These are phyloP conservation scores for Himalopsyche japonica DNA, from an alignment of 2,888 invertebrate genomes.

Conservation along the genomic window DNA sequence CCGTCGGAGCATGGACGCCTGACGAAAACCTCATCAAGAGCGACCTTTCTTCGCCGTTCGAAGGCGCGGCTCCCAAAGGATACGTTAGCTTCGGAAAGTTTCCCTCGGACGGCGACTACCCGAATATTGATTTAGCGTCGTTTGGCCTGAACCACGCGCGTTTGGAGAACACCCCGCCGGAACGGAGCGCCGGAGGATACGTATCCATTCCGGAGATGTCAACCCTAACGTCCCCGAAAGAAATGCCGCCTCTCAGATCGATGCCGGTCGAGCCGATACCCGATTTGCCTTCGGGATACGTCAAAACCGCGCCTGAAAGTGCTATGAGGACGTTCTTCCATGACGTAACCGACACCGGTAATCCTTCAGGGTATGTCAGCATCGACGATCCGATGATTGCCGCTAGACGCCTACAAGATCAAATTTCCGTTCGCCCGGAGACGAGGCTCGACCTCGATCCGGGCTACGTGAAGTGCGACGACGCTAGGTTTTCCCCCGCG, in stretches of 20 bases:
- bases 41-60: background rate
- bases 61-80: background rate
- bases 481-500: background rate
- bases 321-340: background rate
- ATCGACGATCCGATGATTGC: conserved; percentile 14
- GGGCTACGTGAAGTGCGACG: conserved; percentile 22
- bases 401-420: background rate
- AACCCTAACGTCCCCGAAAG: background rate
- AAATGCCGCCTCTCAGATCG: background rate
- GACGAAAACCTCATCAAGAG: conserved; percentile 1
- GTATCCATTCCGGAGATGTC: conserved; percentile 7
- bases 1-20: conserved; percentile 14
- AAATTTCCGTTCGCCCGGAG: background rate
- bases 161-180: background rate
- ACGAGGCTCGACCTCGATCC: background rate
- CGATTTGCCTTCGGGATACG: conserved; percentile 24
- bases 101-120: background rate
- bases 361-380: conserved; percentile 27
- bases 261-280: background rate
- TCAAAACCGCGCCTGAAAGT: conserved; percentile 13
- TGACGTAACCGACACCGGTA: background rate
- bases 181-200: conserved; percentile 2
- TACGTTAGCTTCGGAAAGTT: conserved; percentile 25
- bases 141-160: background rate
- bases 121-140: conserved; percentile 40